Conservation (phyloP, 2,113 vertebrate genomes). For the Cranoglanis bouderius region DNA sequence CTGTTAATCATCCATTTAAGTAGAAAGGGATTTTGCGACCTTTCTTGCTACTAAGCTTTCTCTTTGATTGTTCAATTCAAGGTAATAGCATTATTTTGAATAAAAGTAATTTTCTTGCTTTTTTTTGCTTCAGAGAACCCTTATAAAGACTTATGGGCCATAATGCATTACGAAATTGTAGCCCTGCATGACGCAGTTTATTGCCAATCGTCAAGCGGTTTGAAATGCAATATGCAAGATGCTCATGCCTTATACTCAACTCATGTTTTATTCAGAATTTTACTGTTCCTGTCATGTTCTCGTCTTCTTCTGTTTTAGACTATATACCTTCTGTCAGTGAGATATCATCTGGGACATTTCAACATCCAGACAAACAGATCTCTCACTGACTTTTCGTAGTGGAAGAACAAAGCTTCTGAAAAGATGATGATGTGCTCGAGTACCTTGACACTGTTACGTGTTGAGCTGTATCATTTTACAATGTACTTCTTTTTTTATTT, state of each 20-base stretch:
- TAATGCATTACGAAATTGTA: conserved; percentile 29
- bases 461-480: neutral
- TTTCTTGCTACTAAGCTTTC: neutral
- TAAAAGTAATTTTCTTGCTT: neutral
- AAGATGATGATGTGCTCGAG: conserved; percentile 8
- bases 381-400: neutral
- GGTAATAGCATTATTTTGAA: neutral
- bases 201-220: conserved; percentile 16
- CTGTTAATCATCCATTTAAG: conserved; percentile 10
- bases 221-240: conserved; percentile 44
- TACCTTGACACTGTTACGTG: neutral
- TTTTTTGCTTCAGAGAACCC: conserved; percentile 22
- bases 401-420: conserved; percentile 30
- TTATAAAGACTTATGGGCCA: conserved; percentile 36
- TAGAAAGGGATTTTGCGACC: conserved; percentile 28
- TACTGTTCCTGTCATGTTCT: conserved; percentile 4
- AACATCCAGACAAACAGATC: neutral
- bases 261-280: neutral
- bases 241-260: conserved; percentile 37
- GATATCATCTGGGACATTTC: neutral
- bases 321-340: neutral
- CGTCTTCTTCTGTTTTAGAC: neutral
- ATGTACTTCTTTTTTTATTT: neutral
- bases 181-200: conserved; percentile 37
- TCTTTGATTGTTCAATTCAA: neutral